Evolutionary conservation across 92 coral and sea anemone species (phyloP).

Genomic region (Desmophyllum pertusum): DNA sequence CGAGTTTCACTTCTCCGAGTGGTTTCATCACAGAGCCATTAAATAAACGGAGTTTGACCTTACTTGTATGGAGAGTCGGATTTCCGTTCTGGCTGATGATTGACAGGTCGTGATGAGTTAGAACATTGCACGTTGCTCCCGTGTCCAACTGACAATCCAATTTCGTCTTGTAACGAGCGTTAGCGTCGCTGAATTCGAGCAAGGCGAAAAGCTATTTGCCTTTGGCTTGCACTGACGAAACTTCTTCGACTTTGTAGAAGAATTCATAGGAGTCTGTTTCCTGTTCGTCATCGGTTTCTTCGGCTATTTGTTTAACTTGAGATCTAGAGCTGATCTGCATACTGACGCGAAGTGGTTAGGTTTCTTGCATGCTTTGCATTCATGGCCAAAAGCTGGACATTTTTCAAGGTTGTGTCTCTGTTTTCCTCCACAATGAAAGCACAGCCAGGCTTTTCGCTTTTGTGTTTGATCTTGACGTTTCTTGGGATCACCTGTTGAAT

Average conservation of each 20-base stretch:
- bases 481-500: constrained; percentile 21
- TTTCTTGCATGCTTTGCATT: too few relatives aligned
- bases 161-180: background rate
- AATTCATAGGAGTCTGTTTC: too few relatives aligned
- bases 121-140: constrained; percentile 44
- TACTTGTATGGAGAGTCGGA: too few relatives aligned
- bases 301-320: constrained; percentile 13
- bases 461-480: constrained; percentile 11
- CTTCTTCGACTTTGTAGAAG: constrained; percentile 20
- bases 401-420: too few relatives aligned
- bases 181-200: constrained; percentile 17
- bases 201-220: constrained; percentile 25
- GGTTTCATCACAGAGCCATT: constrained; percentile 50
- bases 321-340: too few relatives aligned
- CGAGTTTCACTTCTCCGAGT: constrained; percentile 33
- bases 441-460: constrained; percentile 12
- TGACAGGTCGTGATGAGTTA: constrained; percentile 34
- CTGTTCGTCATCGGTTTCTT: constrained; percentile 21
- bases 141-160: constrained; percentile 44
- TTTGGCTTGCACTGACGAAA: constrained; percentile 14
- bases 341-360: too few relatives aligned
- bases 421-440: constrained; percentile 42
- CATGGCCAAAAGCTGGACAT: too few relatives aligned
- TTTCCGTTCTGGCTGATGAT: constrained; percentile 36
- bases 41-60: too few relatives aligned